Base-by-base conservation (phyloP, 2,797 vertebrate genomes). In the Dermochelys coriacea region DNA sequence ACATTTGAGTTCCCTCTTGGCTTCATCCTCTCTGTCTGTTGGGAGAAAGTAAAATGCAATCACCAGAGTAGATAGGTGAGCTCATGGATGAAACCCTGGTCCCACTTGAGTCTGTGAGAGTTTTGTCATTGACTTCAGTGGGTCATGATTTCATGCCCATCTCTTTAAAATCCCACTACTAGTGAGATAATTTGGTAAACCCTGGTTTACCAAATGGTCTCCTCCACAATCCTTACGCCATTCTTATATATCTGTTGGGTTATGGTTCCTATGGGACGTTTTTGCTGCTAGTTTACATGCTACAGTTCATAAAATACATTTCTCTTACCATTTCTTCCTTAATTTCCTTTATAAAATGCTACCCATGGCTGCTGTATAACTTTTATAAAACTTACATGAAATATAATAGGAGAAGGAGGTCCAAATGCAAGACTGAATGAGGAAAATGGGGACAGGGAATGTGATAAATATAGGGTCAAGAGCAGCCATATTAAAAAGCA, bases 31-130 rank as follows among this genome's bases (percentile, higher is more conserved):
- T 47, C 2, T 4, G 25, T 41, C 4, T 11, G 55, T 19, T 5
- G 14, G 61, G 16, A 6, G 29, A 21, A 49, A 41, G 64, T 25
- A 19, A 49, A 31, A 19, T 19, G 1, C 5, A 2, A 49, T 15
- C 3, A 0, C 1, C 0, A 6, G 16, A 1, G 47, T 49, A n/a
- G 8, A 0, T 23, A 18, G 6, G 85, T 23, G 0, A 41, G 54
- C 8, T n/a, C 0, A 0, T 3, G 51, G 4, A 19, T 75, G 54
- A 29, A 29, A 18, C 34, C 12, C 31, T 1, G 11, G 47, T 25
- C 55, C 5, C 37, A 11, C 59, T 47, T 47, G 7, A 5, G 19
- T 78, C 12, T 11, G 8, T 27, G 16, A 0, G 2, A 19, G 5
- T 19, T 0, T n/a, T 75, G 45, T 45, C 74, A 18, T 16, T 68